Base-by-base conservation (phyloP, 2,797 vertebrate genomes). In the Linurgus olivaceus region DNA sequence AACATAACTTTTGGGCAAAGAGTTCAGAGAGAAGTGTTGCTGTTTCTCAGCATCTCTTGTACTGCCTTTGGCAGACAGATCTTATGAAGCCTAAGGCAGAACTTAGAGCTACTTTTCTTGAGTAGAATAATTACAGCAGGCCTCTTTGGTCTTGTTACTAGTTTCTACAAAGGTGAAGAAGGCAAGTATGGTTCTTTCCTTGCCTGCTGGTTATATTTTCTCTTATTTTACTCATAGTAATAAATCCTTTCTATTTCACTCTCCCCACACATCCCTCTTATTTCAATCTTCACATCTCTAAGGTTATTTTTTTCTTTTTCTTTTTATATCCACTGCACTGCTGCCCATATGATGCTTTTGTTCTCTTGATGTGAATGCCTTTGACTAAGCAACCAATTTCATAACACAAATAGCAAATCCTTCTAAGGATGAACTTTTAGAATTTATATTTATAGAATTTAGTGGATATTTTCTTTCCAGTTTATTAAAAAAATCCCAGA, bases 251-350 rank as follows among this genome's bases (percentile, higher is more conserved):
- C 61, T 86, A 33, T 75, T 86, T 91, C 55, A 50, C 2, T 62
- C 4, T 74, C 5, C 5, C 4, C 2, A 7, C 0, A 0, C 15
- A 2, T 4, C 11, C 3, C 2, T 31, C 24, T 37, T 47, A 31
- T 82, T 74, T 90, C 26, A 42, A 58, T 93, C 8, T 19, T 13
- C 5, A 21, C 25, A 1, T 85, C 29, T 77, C 7, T 31, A 79
- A 88, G 8, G 33, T 52, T 52, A 7, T 4, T 52, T 21, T 21
- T 44, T 52, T 57, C 42, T 70, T 75, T 61, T 29, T 5, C 6
- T 61, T 74, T 40, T 54, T 44, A 14, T 50, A 42, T 25, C 11
- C 16, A 31, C 54, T 50, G 8, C 44, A 29, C 13, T 47, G 6
- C 9, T 59, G 11, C 9, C 4, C 2, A n/a, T 51, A 31, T 51